Conservation (phyloP, 2,888 invertebrate species). For the Calameuta filiformis region DNA sequence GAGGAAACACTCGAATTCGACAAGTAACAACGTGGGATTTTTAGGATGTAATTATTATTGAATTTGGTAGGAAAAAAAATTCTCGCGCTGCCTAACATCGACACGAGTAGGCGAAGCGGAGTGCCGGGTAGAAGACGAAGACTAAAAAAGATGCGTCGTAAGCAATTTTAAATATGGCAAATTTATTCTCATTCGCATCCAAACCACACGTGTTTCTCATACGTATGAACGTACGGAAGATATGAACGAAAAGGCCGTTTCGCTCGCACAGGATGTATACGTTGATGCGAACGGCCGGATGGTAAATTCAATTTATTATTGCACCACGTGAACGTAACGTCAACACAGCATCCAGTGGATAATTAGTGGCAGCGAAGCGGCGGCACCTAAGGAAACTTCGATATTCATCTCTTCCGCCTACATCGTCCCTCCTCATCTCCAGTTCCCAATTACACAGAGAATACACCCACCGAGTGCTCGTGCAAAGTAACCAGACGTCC, state of each 20-base stretch:
- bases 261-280: constrained; percentile 2
- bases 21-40: neutral
- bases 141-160: neutral
- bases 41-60: neutral
- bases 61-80: neutral
- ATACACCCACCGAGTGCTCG: neutral
- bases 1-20: neutral
- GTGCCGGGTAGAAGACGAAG: neutral
- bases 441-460: neutral
- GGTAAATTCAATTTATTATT: constrained; percentile 4
- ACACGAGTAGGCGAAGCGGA: neutral
- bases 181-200: neutral
- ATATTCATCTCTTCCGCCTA: neutral
- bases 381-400: neutral
- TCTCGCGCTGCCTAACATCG: neutral
- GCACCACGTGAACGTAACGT: neutral
- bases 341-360: neutral
- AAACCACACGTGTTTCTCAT: neutral
- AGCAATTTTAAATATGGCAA: neutral
- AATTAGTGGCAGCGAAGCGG: neutral
- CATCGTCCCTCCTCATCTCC: too few relatives aligned
- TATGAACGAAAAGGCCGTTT: neutral
- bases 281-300: constrained; percentile 1
- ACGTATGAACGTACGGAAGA: neutral
- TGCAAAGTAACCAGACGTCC: neutral